Conservation (phyloP, 2,113 vertebrate species). For the Barbus barbus region DNA sequence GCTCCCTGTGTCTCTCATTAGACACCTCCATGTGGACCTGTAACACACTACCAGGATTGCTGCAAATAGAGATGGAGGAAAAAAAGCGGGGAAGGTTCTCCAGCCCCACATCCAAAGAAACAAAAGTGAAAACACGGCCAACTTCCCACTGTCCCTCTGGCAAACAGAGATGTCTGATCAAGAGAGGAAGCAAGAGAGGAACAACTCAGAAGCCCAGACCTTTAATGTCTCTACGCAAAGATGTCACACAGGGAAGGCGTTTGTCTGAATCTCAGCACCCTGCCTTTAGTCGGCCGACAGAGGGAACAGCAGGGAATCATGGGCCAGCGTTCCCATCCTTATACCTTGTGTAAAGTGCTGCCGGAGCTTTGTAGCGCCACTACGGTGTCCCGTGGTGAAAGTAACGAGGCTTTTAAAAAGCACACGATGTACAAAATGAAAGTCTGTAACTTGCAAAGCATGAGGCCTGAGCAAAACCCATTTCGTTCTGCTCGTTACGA, state of each 20-base stretch:
- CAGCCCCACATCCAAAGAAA: constrained; percentile 47
- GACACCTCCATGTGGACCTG: constrained; percentile 24
- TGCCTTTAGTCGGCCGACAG: constrained; percentile 13
- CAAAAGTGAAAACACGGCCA: constrained; percentile 59
- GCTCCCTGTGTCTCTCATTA: constrained; percentile 39
- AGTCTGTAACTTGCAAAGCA: constrained; percentile 21
- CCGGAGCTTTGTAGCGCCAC: constrained; percentile 16
- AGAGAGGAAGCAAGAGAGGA: constrained; percentile 45
- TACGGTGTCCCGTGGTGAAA: constrained; percentile 39
- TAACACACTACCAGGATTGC: neutral
- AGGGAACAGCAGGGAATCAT: constrained; percentile 36
- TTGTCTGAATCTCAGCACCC: constrained; percentile 26
- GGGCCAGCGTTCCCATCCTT: constrained; percentile 23
- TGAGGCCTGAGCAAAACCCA: neutral
- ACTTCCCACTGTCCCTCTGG: constrained; percentile 56
- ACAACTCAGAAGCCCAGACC: constrained; percentile 16
- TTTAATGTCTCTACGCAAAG: constrained; percentile 34
- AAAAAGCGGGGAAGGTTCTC: constrained; percentile 7
- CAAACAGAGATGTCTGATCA: constrained; percentile 69
- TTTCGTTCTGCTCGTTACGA: constrained; percentile 23
- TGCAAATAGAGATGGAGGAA: constrained; percentile 12
- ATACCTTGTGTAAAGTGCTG: constrained; percentile 31
- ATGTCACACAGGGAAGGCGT: constrained; percentile 15
- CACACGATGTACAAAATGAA: constrained; percentile 50
- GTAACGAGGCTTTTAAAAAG: constrained; percentile 56